phyloP scores from a whole-genome alignment of 2,888 invertebrate genomes.

The Salpingus planirostris region DNA sequence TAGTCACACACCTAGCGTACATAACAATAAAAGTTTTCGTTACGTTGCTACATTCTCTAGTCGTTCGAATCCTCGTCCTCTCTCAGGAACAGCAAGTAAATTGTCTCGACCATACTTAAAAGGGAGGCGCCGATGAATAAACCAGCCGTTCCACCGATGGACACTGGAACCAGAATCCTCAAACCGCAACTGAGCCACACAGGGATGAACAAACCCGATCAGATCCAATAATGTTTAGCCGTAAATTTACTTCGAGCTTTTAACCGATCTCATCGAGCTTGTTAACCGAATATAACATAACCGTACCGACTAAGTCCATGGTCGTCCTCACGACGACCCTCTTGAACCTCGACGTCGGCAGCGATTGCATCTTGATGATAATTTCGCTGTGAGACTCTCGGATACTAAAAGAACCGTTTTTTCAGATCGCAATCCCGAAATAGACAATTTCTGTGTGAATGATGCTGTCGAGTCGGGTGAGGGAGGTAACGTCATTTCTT shows the following conservation, averaged over 20 bases:
- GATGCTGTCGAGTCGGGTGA: too few species aligned
- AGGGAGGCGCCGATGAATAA: constrained; percentile 54
- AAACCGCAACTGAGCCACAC: too few species aligned
- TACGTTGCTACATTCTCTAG: too few species aligned
- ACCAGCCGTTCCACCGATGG: constrained; percentile 52
- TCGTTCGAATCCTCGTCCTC: too few species aligned
- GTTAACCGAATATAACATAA: background rate
- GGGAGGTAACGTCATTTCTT: too few species aligned
- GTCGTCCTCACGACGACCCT: constrained; percentile 52
- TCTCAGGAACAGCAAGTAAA: constrained; percentile 48
- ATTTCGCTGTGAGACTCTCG: constrained; percentile 33
- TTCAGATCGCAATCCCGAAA: too few species aligned
- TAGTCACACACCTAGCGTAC: too few species aligned
- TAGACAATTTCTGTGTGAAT: too few species aligned
- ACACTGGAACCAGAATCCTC: constrained; percentile 42
- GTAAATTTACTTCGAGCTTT: too few species aligned
- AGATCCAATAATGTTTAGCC: too few species aligned
- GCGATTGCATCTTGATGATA: constrained; percentile 43
- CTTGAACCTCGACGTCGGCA: constrained; percentile 49
- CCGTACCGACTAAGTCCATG: constrained; percentile 52
- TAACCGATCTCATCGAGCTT: background rate
- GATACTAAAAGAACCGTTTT: constrained; percentile 20
- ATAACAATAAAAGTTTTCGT: too few species aligned
- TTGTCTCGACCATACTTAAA: constrained; percentile 48
- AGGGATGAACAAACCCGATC: too few species aligned